phyloP scores from a whole-genome alignment of 2,113 vertebrate genomes.

The Rhagologus leucostigma region DNA sequence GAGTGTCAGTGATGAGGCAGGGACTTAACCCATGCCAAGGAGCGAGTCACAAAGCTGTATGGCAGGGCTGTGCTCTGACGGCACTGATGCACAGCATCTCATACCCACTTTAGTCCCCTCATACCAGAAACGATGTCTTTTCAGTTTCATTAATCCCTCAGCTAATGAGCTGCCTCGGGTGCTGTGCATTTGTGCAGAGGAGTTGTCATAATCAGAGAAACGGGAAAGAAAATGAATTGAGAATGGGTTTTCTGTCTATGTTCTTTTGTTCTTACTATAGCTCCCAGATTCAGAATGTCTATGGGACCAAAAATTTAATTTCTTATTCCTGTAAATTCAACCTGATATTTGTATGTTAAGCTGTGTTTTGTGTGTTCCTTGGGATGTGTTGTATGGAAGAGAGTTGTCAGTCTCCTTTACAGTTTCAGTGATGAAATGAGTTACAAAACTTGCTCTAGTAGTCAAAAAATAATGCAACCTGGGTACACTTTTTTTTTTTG shows the following conservation, averaged over 20 bases:
- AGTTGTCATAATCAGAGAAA: background rate
- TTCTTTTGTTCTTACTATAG: background rate
- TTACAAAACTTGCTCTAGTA: background rate
- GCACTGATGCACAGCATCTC: background rate
- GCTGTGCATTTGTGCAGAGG: background rate
- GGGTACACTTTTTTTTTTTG: background rate
- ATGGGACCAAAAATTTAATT: background rate
- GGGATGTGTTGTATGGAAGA: background rate
- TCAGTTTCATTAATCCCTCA: background rate
- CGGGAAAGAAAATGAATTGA: accelerated
- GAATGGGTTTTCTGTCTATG: background rate
- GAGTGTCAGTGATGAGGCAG: background rate
- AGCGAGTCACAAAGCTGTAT: background rate
- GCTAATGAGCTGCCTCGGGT: background rate
- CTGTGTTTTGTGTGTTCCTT: background rate
- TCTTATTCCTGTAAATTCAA: background rate
- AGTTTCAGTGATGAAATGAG: background rate
- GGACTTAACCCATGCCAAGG: background rate
- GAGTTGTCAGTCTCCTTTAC: background rate
- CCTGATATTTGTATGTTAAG: background rate
- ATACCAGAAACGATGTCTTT: background rate
- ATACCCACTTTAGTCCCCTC: background rate
- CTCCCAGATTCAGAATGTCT: background rate
- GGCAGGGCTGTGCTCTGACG: background rate
- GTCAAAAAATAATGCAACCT: background rate